Evolutionary conservation across 2,797 vertebrate species (phyloP).

Genomic region (Mormyrus hasselquistii): DNA sequence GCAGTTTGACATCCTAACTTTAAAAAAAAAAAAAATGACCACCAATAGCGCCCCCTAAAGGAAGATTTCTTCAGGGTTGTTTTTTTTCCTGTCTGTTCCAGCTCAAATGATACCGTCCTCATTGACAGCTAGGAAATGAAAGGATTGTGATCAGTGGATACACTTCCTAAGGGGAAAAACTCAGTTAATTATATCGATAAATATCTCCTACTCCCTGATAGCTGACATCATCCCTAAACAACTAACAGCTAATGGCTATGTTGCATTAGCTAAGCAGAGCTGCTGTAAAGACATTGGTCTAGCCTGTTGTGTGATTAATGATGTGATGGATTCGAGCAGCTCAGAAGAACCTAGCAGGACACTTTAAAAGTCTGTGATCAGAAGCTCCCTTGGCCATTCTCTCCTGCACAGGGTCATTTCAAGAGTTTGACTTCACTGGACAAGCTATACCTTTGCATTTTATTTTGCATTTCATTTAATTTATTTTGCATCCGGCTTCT

Average conservation of each 20-base stretch:
- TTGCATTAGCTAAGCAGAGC: slow-evolving; percentile 10
- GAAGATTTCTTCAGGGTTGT: slow-evolving; percentile 31
- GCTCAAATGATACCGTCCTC: background rate
- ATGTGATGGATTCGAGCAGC: background rate
- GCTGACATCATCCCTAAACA: background rate
- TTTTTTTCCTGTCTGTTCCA: background rate
- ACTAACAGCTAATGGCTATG: background rate
- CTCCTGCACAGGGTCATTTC: background rate
- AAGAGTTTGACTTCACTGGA: background rate
- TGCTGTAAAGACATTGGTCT: background rate
- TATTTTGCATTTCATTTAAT: background rate
- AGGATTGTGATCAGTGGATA: background rate
- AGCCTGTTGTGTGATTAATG: background rate
- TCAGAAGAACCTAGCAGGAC: background rate
- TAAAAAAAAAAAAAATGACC: slow-evolving; percentile 27
- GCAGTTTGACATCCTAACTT: background rate
- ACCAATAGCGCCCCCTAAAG: slow-evolving; percentile 70
- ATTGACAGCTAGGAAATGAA: background rate
- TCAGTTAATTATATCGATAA: background rate
- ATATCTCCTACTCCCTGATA: background rate
- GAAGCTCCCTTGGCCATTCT: background rate
- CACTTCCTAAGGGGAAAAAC: background rate
- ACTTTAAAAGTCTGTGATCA: slow-evolving; percentile 14
- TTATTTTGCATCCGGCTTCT: background rate
- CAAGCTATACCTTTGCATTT: background rate